A percentile compares a stretch with the other conserved stretches of the same genome.
These are phyloP conservation scores for Augiades crinisus DNA, from an alignment of 2,888 invertebrate species.

Conservation along the genomic window DNA sequence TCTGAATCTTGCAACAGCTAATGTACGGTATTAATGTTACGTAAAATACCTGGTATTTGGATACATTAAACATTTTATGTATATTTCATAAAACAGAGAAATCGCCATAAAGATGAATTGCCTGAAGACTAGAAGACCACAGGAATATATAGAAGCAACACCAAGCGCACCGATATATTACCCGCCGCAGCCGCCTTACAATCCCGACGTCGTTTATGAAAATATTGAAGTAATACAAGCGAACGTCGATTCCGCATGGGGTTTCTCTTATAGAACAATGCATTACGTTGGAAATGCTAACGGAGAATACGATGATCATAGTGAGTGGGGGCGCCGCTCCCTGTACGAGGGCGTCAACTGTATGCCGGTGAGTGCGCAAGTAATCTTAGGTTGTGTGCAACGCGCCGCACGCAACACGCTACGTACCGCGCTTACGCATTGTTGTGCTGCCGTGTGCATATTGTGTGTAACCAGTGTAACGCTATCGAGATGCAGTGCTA, in stretches of 20 bases:
- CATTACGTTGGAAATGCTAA: slow-evolving; percentile 42
- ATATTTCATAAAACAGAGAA: slow-evolving; percentile 2
- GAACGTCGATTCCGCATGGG: slow-evolving; percentile 41
- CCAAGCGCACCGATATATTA: slow-evolving; percentile 58
- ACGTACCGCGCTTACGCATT: slow-evolving; percentile 45
- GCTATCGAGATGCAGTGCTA: slow-evolving; percentile 36
- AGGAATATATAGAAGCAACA: slow-evolving; percentile 48
- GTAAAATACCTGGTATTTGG: no score
- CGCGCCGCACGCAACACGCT: slow-evolving; percentile 50
- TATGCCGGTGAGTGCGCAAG: slow-evolving; percentile 71
- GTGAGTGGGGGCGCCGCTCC: slow-evolving; percentile 61
- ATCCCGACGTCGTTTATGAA: slow-evolving; percentile 59
- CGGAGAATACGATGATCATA: slow-evolving; percentile 42
- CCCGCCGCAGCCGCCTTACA: slow-evolving; percentile 64
- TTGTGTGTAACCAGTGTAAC: slow-evolving; percentile 38
- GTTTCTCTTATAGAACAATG: slow-evolving; percentile 41
- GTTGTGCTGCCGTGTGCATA: slow-evolving; percentile 36
- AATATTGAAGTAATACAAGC: slow-evolving; percentile 37
- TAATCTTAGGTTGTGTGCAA: slow-evolving; percentile 53
- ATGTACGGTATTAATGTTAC: no score
- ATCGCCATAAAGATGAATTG: slow-evolving; percentile 56
- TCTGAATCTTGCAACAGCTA: no score
- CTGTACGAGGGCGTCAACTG: slow-evolving; percentile 75
- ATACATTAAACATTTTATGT: neutral
- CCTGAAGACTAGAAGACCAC: slow-evolving; percentile 50